These are phyloP conservation scores for Drosophila mauritiana DNA, from an alignment of 1,140 invertebrate species.

Conservation along the genomic window DNA sequence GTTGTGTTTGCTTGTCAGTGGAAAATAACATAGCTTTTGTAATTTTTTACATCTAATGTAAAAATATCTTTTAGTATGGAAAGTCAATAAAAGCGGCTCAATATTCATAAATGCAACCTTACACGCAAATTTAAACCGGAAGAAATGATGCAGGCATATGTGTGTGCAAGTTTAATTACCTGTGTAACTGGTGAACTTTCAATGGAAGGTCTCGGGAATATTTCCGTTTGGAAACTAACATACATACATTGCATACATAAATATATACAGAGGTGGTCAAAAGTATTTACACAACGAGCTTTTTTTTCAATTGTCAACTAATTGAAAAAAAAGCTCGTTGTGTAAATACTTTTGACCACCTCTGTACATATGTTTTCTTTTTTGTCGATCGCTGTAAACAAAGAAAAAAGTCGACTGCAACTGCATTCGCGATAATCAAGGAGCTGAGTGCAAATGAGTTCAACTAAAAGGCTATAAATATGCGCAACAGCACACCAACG, in stretches of 20 bases:
- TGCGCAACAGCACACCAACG: slow-evolving; percentile 25
- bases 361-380: slow-evolving; percentile 3
- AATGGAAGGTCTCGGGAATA: slow-evolving; percentile 56
- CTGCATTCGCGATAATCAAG: slow-evolving; percentile 33
- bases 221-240: slow-evolving; percentile 46
- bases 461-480: slow-evolving; percentile 77
- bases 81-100: slow-evolving; percentile 2
- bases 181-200: slow-evolving; percentile 46
- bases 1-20: slow-evolving; percentile 1
- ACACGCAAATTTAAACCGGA: slow-evolving; percentile 26
- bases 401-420: slow-evolving; percentile 46
- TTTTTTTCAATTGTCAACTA: no score
- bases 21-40: slow-evolving; percentile 26
- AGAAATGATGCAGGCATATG: slow-evolving; percentile 2
- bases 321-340: no score
- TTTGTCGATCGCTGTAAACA: slow-evolving; percentile 48
- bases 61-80: slow-evolving; percentile 20
- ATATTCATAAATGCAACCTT: slow-evolving; percentile 16
- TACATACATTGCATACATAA: background rate
- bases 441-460: slow-evolving; percentile 76
- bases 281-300: no score
- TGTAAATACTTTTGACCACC: no score
- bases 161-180: slow-evolving; percentile 7
- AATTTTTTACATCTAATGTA: slow-evolving; percentile 22
- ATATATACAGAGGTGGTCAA: no score